Percentiles rank a stretch among this genome's conserved stretches.
Conservation (phyloP, 2,888 invertebrate species). For the Cyclophora albipunctata region DNA sequence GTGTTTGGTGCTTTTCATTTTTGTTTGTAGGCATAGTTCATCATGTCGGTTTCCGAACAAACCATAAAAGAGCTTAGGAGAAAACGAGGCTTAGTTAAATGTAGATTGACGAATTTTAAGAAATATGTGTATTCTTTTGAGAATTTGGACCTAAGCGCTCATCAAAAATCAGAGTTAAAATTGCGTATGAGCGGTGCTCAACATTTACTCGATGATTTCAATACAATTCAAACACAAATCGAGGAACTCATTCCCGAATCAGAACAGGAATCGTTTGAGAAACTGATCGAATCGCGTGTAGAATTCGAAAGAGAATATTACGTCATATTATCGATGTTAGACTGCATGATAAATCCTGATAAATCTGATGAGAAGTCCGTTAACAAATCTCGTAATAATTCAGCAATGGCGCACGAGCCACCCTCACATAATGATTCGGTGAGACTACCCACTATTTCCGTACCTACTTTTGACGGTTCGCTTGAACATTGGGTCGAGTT, state of each 20-base stretch:
- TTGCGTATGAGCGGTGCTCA: not conserved
- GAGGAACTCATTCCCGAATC: slow-evolving; percentile 1
- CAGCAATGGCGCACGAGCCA: not conserved
- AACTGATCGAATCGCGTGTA: slow-evolving; percentile 7
- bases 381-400: not conserved
- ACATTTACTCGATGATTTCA: not conserved
- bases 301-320: slow-evolving; percentile 10
- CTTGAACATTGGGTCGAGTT: slow-evolving; percentile 19
- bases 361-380: not conserved
- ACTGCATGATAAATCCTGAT: slow-evolving; percentile 2
- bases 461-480: slow-evolving; percentile 16
- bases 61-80: not conserved
- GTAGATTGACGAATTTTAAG: slow-evolving; percentile 3
- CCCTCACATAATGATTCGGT: not conserved
- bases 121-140: slow-evolving; percentile 1
- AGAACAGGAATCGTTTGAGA: not conserved
- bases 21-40: too few relatives aligned
- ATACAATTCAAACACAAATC: slow-evolving; percentile 3
- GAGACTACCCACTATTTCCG: slow-evolving; percentile 12
- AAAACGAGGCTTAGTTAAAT: not conserved
- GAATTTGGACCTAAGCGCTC: not conserved
- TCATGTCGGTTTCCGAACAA: too few relatives aligned
- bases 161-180: not conserved
- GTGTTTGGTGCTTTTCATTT: too few relatives aligned
- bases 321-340: slow-evolving; percentile 3